Base-by-base conservation (phyloP, 2,797 vertebrate genomes). In the Pelodytes ibericus region DNA sequence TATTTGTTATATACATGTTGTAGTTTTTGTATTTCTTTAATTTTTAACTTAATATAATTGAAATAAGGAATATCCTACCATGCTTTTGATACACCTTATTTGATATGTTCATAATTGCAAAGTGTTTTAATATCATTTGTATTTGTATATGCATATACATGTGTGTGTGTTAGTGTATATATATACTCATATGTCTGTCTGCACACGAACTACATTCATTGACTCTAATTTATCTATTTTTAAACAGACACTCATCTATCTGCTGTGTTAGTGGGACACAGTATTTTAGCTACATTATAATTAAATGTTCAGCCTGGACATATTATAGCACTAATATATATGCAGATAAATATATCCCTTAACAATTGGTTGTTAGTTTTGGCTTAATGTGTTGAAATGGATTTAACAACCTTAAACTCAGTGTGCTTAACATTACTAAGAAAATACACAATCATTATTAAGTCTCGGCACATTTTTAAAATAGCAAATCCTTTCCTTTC, bases 371-470 rank as follows among this genome's bases (percentile, higher is more conserved):
- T 78, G 75, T 78, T 72, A 33, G 29, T 72, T 66, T 78, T 78
- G 75, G 75, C 75, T 61, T 61, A 7, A 24, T 22, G 61, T 53
- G 24, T 57, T 61, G 69, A 60, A 71, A 44, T 61, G 62, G 63
- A 60, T 78, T 67, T 67, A 67, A 65, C 30, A 29, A 60, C 53
- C 56, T 39, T 60, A 25, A 39, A 49, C 60, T 51, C 24, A 18
- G 69, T 44, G 22, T 72, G 59, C 72, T 68, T 60, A 75, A 58
- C 75, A 33, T 61, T 67, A 78, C 62, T 67, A 72, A 78, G 63
- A 78, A 78, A 78, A 79, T 68, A 73, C 18, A 61, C 20, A 44
- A 39, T 27, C 57, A 47, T 78, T 77, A 77, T 72, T 78, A 66
- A 22, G 47, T 41, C 56, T 73, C 70, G 73, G 57, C 76, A 67